Evolutionary conservation across 37 sponge, comb jelly and placozoan genomes (phyloP), one percentile per base, ranked within the genome.

Genomic region (Tethya wilhelma): DNA sequence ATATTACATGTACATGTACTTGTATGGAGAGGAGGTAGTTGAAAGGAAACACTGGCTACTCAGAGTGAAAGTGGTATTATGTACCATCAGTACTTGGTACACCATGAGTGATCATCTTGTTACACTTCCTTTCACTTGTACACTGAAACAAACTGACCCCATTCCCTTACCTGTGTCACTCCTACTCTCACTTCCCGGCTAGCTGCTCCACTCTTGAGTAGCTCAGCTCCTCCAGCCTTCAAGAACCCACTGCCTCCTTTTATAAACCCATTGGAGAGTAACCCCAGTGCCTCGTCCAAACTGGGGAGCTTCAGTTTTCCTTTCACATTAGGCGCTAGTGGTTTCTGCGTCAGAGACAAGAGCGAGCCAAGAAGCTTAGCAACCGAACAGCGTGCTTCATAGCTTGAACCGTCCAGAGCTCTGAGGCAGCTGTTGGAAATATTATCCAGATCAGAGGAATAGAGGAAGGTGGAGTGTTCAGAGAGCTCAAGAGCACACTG

Each of bases 151-250:
- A 4, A 9, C 59, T 28, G 4, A 4, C 59, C 5, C 58, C n/a
- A 30, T 42, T 22, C 75, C 7, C 75, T 59, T 46, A 93, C 94
- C 90, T 88, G 85, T 1, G 95, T 90, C 22, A 94, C 83, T 7
- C 93, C 95, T 6, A 97, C 95, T 67, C 98, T 43, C 45, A 90
- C 89, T 38, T 97, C 98, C 4, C 89, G 65, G 33, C 87, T 86
- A 30, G 95, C 87, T 7, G 75, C 28, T 1, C 82, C 81, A 29
- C 73, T 77, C 84, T 90, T 92, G 26, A 94, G 90, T 71, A 94
- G 79, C 29, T 97, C 98, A 2, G 82, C 88, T 0, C 86, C 84
- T 29, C 91, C 91, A 0, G 87, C 71, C 49, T 91, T 95, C 44
- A 96, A 78, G 20, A 92, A 76, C 59, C 88, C 90, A 33, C 79